A percentile compares a stretch with the other conserved stretches of the same genome.
Evolutionary conservation across 2,888 invertebrate genomes (phyloP).

Genomic region (Hypomecis punctinalis): DNA sequence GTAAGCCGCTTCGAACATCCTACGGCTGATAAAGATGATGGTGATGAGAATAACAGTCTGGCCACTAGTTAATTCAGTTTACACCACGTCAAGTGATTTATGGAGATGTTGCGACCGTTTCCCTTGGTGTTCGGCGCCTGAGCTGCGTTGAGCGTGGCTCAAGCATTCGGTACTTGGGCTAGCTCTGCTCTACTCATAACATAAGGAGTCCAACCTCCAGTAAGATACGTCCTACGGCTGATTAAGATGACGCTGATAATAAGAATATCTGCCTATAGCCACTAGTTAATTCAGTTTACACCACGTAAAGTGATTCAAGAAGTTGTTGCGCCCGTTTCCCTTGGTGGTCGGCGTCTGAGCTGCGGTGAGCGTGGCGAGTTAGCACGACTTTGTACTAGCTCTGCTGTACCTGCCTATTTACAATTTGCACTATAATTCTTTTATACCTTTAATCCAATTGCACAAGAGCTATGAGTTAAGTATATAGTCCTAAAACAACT

Average conservation of each 20-base stretch:
- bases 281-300: conserved; percentile 20
- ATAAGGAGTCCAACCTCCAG: too few relatives aligned
- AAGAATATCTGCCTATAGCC: too few relatives aligned
- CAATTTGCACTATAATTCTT: background rate
- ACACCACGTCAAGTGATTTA: conserved; percentile 22
- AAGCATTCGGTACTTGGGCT: too few relatives aligned
- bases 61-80: conserved; percentile 16
- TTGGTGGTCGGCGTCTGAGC: conserved; percentile 44
- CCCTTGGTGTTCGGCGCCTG: conserved; percentile 50
- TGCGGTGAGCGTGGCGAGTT: conserved; percentile 52
- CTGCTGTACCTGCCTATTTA: background rate
- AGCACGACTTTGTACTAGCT: conserved; percentile 32
- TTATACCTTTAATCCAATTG: too few relatives aligned
- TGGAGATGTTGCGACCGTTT: conserved; percentile 52
- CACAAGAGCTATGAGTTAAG: too few relatives aligned
- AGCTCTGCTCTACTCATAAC: too few relatives aligned
- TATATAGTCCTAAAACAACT: too few relatives aligned
- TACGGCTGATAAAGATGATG: too few relatives aligned
- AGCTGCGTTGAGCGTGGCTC: conserved; percentile 42
- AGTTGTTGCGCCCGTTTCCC: conserved; percentile 54
- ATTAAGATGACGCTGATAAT: too few relatives aligned
- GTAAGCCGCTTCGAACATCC: too few relatives aligned
- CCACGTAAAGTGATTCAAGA: conserved; percentile 34
- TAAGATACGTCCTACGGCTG: too few relatives aligned
- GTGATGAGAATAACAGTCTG: too few relatives aligned